phyloP scores from a whole-genome alignment of 2,113 vertebrate species.

The Noturus placidus region DNA sequence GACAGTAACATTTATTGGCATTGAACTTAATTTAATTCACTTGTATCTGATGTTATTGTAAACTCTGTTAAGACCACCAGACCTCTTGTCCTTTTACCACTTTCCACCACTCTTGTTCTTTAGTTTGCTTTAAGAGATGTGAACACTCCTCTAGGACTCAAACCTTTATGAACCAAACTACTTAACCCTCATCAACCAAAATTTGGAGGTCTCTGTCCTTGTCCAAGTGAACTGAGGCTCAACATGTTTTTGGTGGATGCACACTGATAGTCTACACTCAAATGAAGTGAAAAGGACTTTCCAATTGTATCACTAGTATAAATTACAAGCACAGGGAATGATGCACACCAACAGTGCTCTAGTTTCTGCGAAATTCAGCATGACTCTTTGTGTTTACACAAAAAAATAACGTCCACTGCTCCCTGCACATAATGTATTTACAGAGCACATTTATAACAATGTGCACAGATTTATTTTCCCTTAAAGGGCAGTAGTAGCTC shows the following conservation, averaged over 20 bases:
- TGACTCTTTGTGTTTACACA: not conserved
- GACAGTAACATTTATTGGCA: not conserved
- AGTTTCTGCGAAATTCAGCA: not conserved
- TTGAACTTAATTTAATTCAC: not conserved
- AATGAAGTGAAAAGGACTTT: not conserved
- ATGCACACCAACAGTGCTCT: not conserved
- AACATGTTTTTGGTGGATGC: not conserved
- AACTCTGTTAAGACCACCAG: not conserved
- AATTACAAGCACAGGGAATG: not conserved
- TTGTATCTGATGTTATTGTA: not conserved
- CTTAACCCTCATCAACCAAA: not conserved
- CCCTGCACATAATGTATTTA: not conserved
- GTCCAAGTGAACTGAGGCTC: not conserved
- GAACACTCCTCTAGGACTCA: not conserved
- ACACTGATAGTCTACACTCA: not conserved
- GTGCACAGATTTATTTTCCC: not conserved
- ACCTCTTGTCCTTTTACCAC: not conserved
- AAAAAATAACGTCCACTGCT: not conserved
- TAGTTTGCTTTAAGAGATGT: not conserved
- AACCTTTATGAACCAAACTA: not conserved
- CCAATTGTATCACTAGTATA: not conserved
- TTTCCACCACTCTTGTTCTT: not conserved
- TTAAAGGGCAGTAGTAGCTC: not conserved
- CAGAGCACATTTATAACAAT: not conserved
- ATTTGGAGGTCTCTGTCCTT: not conserved